Percentiles rank a stretch among this genome's conserved stretches.
Evolutionary conservation across 2,888 invertebrate genomes (phyloP).

Genomic region (Galerucella pusilla): DNA sequence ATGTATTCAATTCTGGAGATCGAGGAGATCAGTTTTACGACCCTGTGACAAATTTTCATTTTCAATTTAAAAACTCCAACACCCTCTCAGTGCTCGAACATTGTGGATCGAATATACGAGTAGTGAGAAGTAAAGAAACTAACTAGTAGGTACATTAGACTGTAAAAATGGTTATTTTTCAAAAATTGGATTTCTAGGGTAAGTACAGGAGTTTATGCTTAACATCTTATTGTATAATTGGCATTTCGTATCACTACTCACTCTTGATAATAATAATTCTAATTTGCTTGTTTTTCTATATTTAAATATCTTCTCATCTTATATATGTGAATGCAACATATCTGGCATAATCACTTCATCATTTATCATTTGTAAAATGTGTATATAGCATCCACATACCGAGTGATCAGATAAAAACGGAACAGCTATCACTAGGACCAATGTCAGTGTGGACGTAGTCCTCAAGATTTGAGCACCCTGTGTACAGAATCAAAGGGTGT

Average conservation of each 20-base stretch:
- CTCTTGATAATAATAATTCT: background rate
- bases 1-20: too few species aligned
- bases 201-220: background rate
- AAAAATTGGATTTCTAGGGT: constrained; percentile 3
- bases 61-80: too few species aligned
- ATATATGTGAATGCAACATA: background rate
- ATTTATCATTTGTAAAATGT: background rate
- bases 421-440: background rate
- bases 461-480: too few species aligned
- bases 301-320: too few species aligned
- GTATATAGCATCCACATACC: background rate
- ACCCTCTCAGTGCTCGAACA: too few species aligned
- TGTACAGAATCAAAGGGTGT: background rate
- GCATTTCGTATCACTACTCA: constrained; percentile 4
- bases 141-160: too few species aligned
- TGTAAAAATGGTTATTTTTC: too few species aligned
- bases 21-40: too few species aligned
- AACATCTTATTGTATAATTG: background rate
- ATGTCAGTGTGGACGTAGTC: too few species aligned
- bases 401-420: background rate
- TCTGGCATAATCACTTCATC: constrained; percentile 2
- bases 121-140: too few species aligned
- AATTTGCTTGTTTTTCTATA: background rate
- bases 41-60: too few species aligned
- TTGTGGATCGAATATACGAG: too few species aligned